Evolutionary conservation across 2,797 vertebrate species (phyloP).

Genomic region (Alosa sapidissima): DNA sequence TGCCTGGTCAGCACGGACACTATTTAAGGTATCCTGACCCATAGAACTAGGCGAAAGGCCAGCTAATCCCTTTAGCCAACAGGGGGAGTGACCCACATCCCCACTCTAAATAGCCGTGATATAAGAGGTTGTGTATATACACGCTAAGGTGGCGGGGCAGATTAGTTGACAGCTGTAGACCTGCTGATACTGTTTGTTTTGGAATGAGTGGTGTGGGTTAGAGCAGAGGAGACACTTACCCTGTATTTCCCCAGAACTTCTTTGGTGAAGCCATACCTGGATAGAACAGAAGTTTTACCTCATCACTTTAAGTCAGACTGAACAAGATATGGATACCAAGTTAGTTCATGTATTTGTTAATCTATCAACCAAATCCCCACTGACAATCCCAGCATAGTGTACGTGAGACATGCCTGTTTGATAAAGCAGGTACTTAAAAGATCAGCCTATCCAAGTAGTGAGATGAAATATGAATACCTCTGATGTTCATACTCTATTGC

Average conservation of each 20-base stretch:
- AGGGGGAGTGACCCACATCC: conserved; percentile 40
- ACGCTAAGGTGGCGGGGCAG: not conserved
- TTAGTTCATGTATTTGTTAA: not conserved
- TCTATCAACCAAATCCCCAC: not conserved
- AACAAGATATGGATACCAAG: not conserved
- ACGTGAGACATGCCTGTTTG: not conserved
- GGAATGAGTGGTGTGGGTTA: not conserved
- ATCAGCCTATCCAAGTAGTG: not conserved
- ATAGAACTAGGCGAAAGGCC: not conserved
- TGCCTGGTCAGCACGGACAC: conserved; percentile 25
- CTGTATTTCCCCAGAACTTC: conserved; percentile 93
- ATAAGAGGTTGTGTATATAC: conserved; percentile 11
- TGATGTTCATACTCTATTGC: not conserved
- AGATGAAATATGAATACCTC: no score
- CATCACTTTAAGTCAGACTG: not conserved
- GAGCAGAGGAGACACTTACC: conserved; percentile 66
- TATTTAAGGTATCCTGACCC: conserved; percentile 36
- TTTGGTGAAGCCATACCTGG: conserved; percentile 92
- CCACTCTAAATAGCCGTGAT: conserved; percentile 25
- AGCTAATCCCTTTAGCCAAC: conserved; percentile 35
- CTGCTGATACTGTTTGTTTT: not conserved
- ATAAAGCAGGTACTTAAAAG: not conserved
- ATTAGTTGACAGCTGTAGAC: not conserved
- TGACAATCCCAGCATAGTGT: not conserved
- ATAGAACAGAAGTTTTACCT: conserved; percentile 11